Conservation (phyloP, 2,888 invertebrate genomes). For the Stenotaenia linearis region DNA sequence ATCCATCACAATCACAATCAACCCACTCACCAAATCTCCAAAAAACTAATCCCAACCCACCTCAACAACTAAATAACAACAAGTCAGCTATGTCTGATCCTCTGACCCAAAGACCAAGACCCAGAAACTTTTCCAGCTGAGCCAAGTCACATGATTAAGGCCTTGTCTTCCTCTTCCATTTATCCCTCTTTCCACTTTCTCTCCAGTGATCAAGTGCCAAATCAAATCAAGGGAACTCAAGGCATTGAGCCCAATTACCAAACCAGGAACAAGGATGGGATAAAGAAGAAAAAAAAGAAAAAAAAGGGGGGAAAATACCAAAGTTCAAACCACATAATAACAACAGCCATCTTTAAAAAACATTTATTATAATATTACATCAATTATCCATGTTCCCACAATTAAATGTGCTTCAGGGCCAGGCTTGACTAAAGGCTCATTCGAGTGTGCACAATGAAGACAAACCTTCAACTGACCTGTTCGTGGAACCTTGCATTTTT, state of each 20-base stretch:
- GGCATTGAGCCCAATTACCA: constrained; percentile 1
- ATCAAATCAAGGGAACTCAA: background rate
- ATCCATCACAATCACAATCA: too few relatives aligned
- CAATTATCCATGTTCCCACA: too few relatives aligned
- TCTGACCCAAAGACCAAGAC: background rate
- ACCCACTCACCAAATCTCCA: too few relatives aligned
- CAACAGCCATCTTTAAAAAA: too few relatives aligned
- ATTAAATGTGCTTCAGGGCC: too few relatives aligned
- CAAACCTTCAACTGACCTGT: too few relatives aligned
- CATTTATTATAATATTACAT: too few relatives aligned
- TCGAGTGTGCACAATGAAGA: too few relatives aligned
- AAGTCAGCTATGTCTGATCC: background rate
- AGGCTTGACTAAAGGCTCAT: too few relatives aligned
- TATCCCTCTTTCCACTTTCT: background rate
- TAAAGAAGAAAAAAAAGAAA: background rate
- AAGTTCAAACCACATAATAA: too few relatives aligned
- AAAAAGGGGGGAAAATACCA: background rate
- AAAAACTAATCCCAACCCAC: too few relatives aligned
- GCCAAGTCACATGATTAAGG: background rate
- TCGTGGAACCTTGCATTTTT: too few relatives aligned
- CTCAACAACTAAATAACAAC: background rate
- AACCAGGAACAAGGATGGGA: background rate
- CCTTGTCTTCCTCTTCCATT: background rate
- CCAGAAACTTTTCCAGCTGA: background rate
- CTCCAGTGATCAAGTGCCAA: background rate